Conservation (phyloP, 2,113 vertebrate genomes). For the Paralichthys olivaceus region DNA sequence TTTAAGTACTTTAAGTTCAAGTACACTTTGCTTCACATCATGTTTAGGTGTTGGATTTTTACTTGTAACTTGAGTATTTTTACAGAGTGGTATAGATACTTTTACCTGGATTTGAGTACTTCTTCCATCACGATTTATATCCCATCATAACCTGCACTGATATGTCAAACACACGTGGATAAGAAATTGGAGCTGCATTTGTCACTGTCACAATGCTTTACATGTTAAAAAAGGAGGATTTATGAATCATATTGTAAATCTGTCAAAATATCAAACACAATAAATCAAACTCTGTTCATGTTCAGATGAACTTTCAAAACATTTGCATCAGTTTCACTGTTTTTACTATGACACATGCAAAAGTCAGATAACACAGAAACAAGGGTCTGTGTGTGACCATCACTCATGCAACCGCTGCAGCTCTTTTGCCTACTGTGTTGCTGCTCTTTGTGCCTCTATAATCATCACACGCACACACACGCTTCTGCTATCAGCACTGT, state of each 20-base stretch:
- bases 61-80: not conserved
- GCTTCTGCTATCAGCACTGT: slow-evolving; percentile 65
- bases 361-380: slow-evolving; percentile 26
- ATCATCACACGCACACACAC: slow-evolving; percentile 6
- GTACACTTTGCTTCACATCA: too few relatives aligned
- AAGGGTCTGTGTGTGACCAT: not conserved
- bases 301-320: slow-evolving; percentile 5
- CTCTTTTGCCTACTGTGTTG: slow-evolving; percentile 17
- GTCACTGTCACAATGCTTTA: not conserved
- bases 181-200: not conserved
- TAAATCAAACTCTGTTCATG: slow-evolving; percentile 6
- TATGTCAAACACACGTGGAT: not conserved
- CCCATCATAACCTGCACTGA: not conserved
- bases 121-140: not conserved
- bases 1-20: not conserved
- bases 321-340: slow-evolving; percentile 44
- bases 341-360: slow-evolving; percentile 32
- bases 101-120: not conserved
- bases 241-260: not conserved
- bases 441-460: slow-evolving; percentile 18
- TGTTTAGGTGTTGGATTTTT: not conserved
- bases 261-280: not conserved
- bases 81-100: not conserved
- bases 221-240: not conserved
- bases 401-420: not conserved